A percentile compares a stretch with the other conserved stretches of the same genome.
These are phyloP conservation scores for Galago senegalensis DNA, from an alignment of 2,797 vertebrate species.

Conservation along the genomic window DNA sequence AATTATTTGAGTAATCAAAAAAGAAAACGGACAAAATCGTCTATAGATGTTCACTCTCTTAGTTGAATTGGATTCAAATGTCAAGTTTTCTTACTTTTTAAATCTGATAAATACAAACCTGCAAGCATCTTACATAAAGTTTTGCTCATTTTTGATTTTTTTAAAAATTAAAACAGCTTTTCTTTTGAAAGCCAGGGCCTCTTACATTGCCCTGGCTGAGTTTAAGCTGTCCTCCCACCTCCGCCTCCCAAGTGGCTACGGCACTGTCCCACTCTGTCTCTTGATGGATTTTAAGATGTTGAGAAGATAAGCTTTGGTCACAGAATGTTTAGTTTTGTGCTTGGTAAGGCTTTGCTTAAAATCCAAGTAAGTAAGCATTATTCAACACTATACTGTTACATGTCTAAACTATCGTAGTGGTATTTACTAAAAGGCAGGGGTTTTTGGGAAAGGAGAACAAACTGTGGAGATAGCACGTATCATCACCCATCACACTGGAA, in stretches of 20 bases:
- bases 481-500: background rate
- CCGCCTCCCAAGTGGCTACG: background rate
- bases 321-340: background rate
- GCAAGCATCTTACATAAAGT: background rate
- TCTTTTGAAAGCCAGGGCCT: background rate
- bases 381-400: background rate
- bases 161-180: background rate
- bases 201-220: background rate
- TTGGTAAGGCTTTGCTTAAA: conserved; percentile 52
- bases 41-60: background rate
- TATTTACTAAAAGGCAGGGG: background rate
- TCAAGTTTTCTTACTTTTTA: conserved; percentile 21
- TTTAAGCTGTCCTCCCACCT: background rate
- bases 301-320: conserved; percentile 57
- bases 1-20: conserved; percentile 21
- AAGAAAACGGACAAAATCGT: conserved; percentile 4
- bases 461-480: background rate
- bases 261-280: background rate
- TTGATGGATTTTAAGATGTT: conserved; percentile 23
- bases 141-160: background rate
- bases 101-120: conserved; percentile 35
- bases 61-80: conserved; percentile 22
- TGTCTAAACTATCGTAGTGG: background rate
- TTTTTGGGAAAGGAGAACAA: background rate
- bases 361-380: conserved; percentile 16